A percentile compares a stretch with the other conserved stretches of the same genome.
phyloP scores from a whole-genome alignment of 2,113 vertebrate species.

The Excalfactoria chinensis region DNA sequence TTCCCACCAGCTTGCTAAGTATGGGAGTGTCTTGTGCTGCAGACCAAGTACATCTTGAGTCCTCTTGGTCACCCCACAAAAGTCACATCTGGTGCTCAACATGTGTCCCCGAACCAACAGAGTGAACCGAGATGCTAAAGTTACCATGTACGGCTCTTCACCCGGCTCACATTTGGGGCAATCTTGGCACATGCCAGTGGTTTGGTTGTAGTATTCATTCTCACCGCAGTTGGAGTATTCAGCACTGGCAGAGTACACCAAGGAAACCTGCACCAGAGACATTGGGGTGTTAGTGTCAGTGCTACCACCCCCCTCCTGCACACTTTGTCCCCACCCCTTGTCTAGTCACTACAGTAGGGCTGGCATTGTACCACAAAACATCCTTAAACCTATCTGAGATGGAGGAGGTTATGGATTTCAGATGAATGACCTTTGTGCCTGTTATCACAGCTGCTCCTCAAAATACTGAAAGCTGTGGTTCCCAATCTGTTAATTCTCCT shows the following conservation, averaged over 20 bases:
- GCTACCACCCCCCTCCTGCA: fast-evolving
- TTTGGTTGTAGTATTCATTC: constrained; percentile 97
- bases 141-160: constrained; percentile 95
- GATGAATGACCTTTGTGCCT: fast-evolving
- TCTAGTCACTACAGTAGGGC: neutral
- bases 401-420: neutral
- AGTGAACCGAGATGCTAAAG: neutral
- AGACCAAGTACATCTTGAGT: neutral
- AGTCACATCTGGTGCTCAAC: neutral
- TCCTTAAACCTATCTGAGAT: neutral
- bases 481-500: neutral
- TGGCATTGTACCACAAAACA: fast-evolving
- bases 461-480: neutral
- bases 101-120: neutral
- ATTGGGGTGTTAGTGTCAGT: neutral
- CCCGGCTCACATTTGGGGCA: constrained; percentile 94
- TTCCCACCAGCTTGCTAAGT: neutral
- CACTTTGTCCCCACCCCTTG: neutral
- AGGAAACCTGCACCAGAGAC: constrained; percentile 82
- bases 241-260: constrained; percentile 82
- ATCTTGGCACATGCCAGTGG: constrained; percentile 90
- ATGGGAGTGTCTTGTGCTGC: too few relatives aligned
- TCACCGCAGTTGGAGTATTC: constrained; percentile 94
- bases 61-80: neutral
- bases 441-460: neutral